Conservation (phyloP, 37 sponge, comb jelly and placozoan genomes). For the Aphrocallistes beatrix region DNA sequence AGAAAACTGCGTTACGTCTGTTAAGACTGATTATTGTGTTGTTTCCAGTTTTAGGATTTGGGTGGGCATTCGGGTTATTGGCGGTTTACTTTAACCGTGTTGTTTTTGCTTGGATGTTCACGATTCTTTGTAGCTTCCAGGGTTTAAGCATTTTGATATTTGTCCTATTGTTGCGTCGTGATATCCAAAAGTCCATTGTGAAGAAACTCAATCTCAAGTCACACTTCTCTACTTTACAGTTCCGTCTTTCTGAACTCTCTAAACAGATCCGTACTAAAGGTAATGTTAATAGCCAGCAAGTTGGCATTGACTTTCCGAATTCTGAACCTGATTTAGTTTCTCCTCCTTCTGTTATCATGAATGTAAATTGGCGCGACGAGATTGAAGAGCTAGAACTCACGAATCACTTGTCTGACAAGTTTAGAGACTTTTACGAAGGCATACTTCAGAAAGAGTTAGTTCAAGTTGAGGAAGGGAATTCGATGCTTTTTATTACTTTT, state of each 20-base stretch:
- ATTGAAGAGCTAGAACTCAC: too few species aligned
- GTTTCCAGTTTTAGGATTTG: constrained; percentile 1
- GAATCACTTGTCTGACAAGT: too few species aligned
- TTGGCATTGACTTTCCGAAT: background rate
- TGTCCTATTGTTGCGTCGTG: constrained; percentile 1
- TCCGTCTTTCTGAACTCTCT: background rate
- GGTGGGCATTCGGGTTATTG: background rate
- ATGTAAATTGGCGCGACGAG: too few species aligned
- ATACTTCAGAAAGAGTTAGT: too few species aligned
- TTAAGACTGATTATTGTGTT: background rate
- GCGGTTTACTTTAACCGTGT: background rate
- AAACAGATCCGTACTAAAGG: background rate
- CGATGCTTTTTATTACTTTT: too few species aligned
- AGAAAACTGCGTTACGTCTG: background rate
- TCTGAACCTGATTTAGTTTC: background rate
- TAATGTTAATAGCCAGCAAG: background rate
- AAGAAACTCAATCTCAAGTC: background rate
- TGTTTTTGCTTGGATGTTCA: constrained; percentile 10
- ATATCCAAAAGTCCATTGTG: constrained; percentile 3
- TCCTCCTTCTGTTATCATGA: background rate
- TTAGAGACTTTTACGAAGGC: too few species aligned
- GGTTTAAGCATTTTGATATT: background rate
- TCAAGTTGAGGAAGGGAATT: too few species aligned
- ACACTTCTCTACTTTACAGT: background rate
- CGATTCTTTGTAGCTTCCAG: background rate